A percentile compares a stretch with the other conserved stretches of the same genome.
phyloP scores from a whole-genome alignment of 2,797 vertebrate species.

The Anas flavirostris region DNA sequence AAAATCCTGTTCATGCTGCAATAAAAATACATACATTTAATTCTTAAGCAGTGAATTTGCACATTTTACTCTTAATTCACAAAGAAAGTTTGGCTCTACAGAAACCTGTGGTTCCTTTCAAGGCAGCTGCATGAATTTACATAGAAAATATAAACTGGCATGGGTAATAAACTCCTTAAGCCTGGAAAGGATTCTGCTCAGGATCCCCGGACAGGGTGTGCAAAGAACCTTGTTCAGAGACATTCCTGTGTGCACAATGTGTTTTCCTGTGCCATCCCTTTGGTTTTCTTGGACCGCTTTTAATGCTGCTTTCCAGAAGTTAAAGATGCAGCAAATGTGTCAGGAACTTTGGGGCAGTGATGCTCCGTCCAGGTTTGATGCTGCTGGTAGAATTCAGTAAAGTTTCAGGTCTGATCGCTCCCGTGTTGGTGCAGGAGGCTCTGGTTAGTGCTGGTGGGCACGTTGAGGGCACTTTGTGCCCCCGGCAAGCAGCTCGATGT shows the following conservation, averaged over 20 bases:
- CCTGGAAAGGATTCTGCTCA: conserved; percentile 13
- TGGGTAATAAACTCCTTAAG: conserved; percentile 19
- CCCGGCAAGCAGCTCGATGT: fast-evolving
- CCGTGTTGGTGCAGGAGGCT: background rate
- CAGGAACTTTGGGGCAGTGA: background rate
- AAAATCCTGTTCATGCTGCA: conserved; percentile 26
- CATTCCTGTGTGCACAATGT: background rate
- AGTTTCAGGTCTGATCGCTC: background rate
- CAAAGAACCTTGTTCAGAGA: background rate
- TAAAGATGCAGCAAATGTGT: background rate
- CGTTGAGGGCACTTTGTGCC: background rate
- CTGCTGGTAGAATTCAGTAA: background rate
- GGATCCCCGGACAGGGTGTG: background rate
- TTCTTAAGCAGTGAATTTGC: conserved; percentile 10
- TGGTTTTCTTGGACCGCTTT: background rate
- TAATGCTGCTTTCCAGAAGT: background rate
- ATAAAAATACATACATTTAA: conserved; percentile 38
- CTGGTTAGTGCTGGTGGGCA: background rate
- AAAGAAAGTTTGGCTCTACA: conserved; percentile 53
- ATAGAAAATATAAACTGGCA: conserved; percentile 47
- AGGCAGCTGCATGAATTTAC: conserved; percentile 59
- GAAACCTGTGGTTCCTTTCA: conserved; percentile 55
- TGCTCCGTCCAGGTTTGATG: background rate
- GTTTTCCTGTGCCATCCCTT: background rate
- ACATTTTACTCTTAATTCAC: conserved; percentile 17